These are phyloP conservation scores for Clarias batrachus DNA, from an alignment of 2,113 vertebrate genomes.

Conservation along the genomic window DNA sequence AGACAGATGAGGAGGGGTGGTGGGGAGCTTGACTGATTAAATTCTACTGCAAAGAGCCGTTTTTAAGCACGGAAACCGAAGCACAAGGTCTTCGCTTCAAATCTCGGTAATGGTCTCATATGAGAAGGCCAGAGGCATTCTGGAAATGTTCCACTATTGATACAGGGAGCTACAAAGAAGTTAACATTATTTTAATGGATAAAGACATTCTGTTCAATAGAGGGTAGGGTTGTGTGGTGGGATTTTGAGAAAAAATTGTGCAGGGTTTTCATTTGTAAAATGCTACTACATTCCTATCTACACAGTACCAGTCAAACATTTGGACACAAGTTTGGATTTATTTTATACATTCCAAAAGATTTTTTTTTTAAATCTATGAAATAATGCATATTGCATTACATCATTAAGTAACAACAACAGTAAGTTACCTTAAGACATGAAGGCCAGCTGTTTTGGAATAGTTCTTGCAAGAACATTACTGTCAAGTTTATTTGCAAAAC, in stretches of 20 bases:
- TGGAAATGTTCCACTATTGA: neutral
- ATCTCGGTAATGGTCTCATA: neutral
- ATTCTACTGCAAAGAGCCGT: constrained; percentile 17
- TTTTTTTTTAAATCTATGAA: too few species aligned
- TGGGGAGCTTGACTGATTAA: constrained; percentile 22
- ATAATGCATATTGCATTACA: too few species aligned
- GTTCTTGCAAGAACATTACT: too few species aligned
- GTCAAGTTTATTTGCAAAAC: too few species aligned
- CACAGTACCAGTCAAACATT: too few species aligned
- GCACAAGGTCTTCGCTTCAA: constrained; percentile 26
- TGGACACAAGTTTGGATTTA: too few species aligned
- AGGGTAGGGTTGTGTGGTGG: neutral
- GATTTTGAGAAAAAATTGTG: neutral
- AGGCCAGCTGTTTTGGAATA: too few species aligned
- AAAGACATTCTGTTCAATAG: neutral
- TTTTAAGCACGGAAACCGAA: constrained; percentile 16
- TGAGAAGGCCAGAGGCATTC: neutral
- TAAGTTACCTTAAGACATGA: too few species aligned
- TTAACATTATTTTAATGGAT: neutral
- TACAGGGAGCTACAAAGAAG: neutral
- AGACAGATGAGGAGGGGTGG: neutral
- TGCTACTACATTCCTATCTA: neutral
- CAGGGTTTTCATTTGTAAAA: neutral
- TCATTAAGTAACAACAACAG: too few species aligned
- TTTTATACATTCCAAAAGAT: too few species aligned